Evolutionary conservation across 2,888 invertebrate species (phyloP), one percentile per base, ranked within the genome.

Genomic region (Cosmopolites sordidus): DNA sequence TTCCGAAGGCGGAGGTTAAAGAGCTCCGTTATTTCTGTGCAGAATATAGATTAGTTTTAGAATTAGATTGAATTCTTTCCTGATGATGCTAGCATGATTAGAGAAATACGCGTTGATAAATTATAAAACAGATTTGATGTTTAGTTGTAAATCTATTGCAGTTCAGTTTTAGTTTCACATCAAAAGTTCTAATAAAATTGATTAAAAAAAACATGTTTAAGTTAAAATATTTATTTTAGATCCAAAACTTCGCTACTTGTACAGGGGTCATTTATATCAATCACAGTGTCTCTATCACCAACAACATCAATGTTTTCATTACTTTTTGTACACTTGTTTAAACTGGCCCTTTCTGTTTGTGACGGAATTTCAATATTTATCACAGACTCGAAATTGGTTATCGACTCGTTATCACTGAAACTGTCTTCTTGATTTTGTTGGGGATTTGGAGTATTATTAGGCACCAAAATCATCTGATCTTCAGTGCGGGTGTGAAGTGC

Each of bases 401-500:
- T 42, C 22, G 56, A 56, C 22, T 56, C 53, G 42, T 27, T 48
- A 40, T 51, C 51, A 48, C 55, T 55, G 12, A 16, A 6, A 2
- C 22, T 48, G 30, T 45, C 51, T 9, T 16, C 17, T n/a, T 56
- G 53, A 15, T 42, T 39, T 37, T 38, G 44, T 33, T 40, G 9
- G n/a, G 17, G 33, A 29, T 51, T 56, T 8, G 58, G 58, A 15
- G 50, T 56, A 39, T 55, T 53, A 27, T 53, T 56, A n/a, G 58
- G 55, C 2, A 52, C 55, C 8, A 51, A 17, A 16, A 50, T 47
- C 5, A 43, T n/a, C 18, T 54, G 51, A 1, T 54, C 54, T 5
- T 56, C 49, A 9, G 22, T 39, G 40, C 51, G 40, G 29, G 41
- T 42, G 15, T 54, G 46, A 16, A 52, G 48, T 17, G 56, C 47